These are phyloP conservation scores for Solenopsis fugax DNA, from an alignment of 1,140 invertebrate genomes.

Conservation along the genomic window DNA sequence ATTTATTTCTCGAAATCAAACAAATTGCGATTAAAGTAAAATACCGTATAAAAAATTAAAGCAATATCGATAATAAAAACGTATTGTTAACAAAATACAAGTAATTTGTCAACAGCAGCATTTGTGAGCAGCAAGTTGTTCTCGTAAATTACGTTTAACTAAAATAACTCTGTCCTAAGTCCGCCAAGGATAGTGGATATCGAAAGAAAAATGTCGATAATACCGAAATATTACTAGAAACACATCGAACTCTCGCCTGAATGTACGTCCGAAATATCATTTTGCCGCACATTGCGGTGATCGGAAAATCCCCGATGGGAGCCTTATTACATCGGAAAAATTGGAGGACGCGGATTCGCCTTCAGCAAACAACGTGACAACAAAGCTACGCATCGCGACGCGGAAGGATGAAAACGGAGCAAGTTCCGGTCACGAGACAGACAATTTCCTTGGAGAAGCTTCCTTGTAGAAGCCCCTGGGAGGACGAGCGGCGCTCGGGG, in stretches of 20 bases:
- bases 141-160: background rate
- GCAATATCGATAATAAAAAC: no score
- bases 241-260: background rate
- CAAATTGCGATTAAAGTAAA: constrained; percentile 3
- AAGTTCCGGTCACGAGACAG: constrained; percentile 28
- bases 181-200: background rate
- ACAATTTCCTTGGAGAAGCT: constrained; percentile 70
- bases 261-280: constrained; percentile 36
- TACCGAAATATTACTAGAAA: background rate
- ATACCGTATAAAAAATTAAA: background rate
- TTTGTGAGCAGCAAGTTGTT: background rate
- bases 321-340: constrained; percentile 53
- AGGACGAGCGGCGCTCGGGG: constrained; percentile 42
- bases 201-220: constrained; percentile 17
- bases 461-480: constrained; percentile 51
- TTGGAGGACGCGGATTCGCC: constrained; percentile 40
- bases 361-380: constrained; percentile 8
- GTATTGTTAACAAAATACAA: no score
- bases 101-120: constrained; percentile 2
- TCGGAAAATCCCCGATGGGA: constrained; percentile 37
- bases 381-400: constrained; percentile 26
- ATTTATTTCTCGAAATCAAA: background rate
- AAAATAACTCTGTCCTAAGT: background rate
- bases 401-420: constrained; percentile 20
- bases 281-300: constrained; percentile 19